Conservation (phyloP, 2,888 invertebrate species). For the Xestia sexstrigata region DNA sequence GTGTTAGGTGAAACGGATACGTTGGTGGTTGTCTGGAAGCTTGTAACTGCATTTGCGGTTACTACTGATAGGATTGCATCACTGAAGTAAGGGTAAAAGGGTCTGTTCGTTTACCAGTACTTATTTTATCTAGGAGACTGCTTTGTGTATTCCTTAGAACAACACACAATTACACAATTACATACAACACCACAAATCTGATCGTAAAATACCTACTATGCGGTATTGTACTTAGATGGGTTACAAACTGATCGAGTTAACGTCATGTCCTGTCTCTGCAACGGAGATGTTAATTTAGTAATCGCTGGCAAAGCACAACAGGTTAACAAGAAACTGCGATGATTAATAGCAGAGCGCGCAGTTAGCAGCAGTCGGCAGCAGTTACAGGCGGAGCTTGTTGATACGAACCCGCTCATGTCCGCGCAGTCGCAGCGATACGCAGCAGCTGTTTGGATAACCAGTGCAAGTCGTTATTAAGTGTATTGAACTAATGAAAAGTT, state of each 20-base stretch:
- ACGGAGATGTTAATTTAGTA: conserved; percentile 33
- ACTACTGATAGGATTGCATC: not conserved
- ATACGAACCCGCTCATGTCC: not conserved
- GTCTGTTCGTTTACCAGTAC: not conserved
- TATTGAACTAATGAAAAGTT: conserved; percentile 6
- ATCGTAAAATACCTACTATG: not conserved
- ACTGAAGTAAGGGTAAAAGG: not conserved
- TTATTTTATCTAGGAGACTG: not conserved
- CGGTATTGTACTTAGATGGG: not conserved
- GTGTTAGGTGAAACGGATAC: not conserved
- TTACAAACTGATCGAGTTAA: conserved; percentile 12
- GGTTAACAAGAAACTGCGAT: conserved; percentile 42
- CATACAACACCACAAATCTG: not conserved
- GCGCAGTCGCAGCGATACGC: not conserved
- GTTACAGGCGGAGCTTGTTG: not conserved
- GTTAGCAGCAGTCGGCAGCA: not conserved
- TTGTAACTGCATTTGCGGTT: not conserved
- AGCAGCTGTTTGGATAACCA: conserved; percentile 6
- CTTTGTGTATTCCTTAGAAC: not conserved
- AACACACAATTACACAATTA: not conserved
- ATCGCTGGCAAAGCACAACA: conserved; percentile 41
- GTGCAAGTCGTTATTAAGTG: not conserved
- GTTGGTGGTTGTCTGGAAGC: not conserved
- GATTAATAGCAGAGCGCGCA: conserved; percentile 14
- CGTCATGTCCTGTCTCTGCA: not conserved